Percentiles rank a stretch among this genome's conserved stretches.
Conservation (phyloP, 2,888 invertebrate species). For the Aspidiotus destructor region DNA sequence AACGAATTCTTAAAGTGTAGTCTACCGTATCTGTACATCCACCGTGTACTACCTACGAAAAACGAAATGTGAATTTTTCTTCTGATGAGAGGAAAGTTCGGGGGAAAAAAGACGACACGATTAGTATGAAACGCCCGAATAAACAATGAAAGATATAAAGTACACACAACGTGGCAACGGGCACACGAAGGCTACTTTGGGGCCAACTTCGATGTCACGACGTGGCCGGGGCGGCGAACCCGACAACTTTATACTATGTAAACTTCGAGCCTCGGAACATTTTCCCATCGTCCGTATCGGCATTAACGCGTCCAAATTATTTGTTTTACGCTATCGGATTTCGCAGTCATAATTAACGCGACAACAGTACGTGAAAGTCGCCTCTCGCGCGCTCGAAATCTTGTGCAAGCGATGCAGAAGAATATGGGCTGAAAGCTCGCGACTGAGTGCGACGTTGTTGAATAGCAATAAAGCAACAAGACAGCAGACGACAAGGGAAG, state of each 20-base stretch:
- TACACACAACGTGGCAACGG: not conserved
- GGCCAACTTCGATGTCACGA: too few relatives aligned
- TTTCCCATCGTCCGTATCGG: not conserved
- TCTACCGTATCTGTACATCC: not conserved
- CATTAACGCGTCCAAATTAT: not conserved
- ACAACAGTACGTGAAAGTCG: too few relatives aligned
- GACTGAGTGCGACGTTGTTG: not conserved
- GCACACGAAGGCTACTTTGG: not conserved
- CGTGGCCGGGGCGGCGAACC: not conserved
- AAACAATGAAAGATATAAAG: conserved; percentile 4
- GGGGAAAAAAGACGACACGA: not conserved
- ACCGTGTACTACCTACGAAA: too few relatives aligned
- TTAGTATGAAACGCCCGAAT: not conserved
- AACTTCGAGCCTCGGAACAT: not conserved
- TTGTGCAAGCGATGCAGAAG: too few relatives aligned
- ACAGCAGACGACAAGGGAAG: too few relatives aligned
- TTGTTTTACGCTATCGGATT: not conserved
- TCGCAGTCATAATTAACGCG: too few relatives aligned
- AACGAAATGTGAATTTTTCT: too few relatives aligned
- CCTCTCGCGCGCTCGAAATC: not conserved
- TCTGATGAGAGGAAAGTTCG: not conserved
- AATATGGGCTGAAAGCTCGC: not conserved
- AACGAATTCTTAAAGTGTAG: not conserved
- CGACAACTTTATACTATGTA: not conserved
- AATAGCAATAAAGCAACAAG: not conserved